Evolutionary conservation across 2,888 invertebrate genomes (phyloP), one percentile per base, ranked within the genome.

Genomic region (Drosophila lacicola): DNA sequence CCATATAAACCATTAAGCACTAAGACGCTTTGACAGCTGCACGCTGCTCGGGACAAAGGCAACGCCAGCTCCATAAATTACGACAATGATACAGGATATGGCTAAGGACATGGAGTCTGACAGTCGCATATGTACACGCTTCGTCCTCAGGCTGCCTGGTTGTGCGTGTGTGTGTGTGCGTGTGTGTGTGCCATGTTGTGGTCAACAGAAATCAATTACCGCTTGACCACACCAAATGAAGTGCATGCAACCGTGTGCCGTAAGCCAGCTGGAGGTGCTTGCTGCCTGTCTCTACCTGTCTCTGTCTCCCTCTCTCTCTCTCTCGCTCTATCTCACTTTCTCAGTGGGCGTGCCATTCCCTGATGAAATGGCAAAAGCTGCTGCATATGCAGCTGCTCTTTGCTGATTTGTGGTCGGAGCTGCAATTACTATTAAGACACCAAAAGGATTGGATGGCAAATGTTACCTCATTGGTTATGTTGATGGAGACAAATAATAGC

Each of bases 121-220:
- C 13, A 34, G 34, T 34, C 33, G 34, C 34, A 9, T n/a, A 33
- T 11, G 21, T 13, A 45, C n/a, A 37, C 14, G 33, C 42, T 13
- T 14, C 13, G 0, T 29, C 13, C 11, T 17, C 41, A 29, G 29
- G 29, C 29, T 29, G 8, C 29, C 2, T 29, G 29, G 29, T 29
- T 29, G 29, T 3, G 6, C 2, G 36, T 34, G 36, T 60, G 25
- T 11, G 36, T 25, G 44, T 19, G 37, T 39, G 51, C 10, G 17
- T 9, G 33, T 11, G 36, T 44, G 34, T 14, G 39, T 53, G 14
- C 14, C 19, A 19, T 41, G 11, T 54, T 62, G 60, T 60, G 63
- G 64, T 54, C 42, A 58, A 60, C 37, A 51, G 67, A 82, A 82
- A 85, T 80, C 80, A 80, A 85, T 85, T 76, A 67, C 68, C 57